Conservation (phyloP, 2,797 vertebrate genomes). For the Cyclura pinguis region DNA sequence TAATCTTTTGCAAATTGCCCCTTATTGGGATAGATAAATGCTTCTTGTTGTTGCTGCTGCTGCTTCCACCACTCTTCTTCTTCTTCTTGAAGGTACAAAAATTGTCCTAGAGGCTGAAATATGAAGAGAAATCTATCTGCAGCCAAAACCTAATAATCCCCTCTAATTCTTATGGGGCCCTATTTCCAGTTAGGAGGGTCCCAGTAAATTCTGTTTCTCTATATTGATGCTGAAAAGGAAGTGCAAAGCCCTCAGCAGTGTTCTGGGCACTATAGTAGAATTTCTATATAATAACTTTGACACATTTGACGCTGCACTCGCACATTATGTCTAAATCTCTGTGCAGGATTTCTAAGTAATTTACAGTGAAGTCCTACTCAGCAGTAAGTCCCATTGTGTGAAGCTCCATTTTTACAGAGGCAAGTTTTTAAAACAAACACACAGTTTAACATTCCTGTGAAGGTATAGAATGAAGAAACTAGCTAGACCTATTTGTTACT, state of each 20-base stretch:
- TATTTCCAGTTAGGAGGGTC: neutral
- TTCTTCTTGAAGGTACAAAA: neutral
- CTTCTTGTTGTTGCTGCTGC: neutral
- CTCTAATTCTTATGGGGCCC: neutral
- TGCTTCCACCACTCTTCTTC: too few species aligned
- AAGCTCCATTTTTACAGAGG: neutral
- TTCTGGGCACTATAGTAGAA: neutral
- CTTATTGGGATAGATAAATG: neutral
- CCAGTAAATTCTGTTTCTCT: neutral
- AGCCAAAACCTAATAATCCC: too few species aligned
- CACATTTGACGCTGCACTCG: neutral
- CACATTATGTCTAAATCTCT: neutral
- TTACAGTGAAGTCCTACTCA: neutral
- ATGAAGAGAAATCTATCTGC: too few species aligned
- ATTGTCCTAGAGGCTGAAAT: neutral
- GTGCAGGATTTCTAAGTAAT: neutral
- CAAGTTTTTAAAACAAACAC: slow-evolving; percentile 24
- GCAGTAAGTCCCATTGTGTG: neutral
- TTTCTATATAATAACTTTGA: neutral
- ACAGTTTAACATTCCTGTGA: neutral
- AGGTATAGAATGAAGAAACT: slow-evolving; percentile 3
- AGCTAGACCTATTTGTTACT: neutral
- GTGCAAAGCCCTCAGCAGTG: neutral
- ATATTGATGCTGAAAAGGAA: neutral
- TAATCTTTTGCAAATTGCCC: neutral